Conservation (phyloP, 2,888 invertebrate genomes). For the Neoascia interrupta region DNA sequence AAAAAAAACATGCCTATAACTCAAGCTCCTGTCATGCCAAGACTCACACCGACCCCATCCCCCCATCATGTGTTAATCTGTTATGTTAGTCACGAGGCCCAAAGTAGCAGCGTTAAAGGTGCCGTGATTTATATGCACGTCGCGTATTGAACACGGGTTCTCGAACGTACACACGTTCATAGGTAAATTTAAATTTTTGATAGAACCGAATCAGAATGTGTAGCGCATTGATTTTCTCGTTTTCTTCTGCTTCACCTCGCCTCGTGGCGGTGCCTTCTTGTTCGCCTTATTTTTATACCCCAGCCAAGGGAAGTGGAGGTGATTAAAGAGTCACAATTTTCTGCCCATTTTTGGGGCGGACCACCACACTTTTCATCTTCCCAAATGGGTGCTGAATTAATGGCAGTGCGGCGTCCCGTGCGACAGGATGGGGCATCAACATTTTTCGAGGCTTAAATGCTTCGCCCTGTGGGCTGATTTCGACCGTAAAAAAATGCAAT, state of each 20-base stretch:
- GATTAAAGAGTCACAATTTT: slow-evolving; percentile 49
- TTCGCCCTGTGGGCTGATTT: background rate
- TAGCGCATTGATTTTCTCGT: slow-evolving; percentile 34
- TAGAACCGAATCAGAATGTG: slow-evolving; percentile 40
- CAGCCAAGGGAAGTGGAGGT: slow-evolving; percentile 19
- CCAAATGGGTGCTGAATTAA: too few species aligned
- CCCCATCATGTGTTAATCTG: slow-evolving; percentile 4
- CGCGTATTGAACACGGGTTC: slow-evolving; percentile 57
- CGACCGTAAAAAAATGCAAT: slow-evolving; percentile 23
- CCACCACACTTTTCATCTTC: too few species aligned
- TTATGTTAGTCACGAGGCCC: slow-evolving; percentile 50
- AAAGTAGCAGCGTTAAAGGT: slow-evolving; percentile 19
- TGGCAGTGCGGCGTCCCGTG: too few species aligned
- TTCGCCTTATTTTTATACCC: background rate
- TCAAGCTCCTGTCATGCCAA: too few species aligned
- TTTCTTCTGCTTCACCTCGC: too few species aligned
- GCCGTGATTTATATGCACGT: slow-evolving; percentile 57
- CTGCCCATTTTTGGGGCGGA: too few species aligned
- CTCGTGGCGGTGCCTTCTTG: too few species aligned
- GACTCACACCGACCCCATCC: too few species aligned
- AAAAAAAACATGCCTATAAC: too few species aligned
- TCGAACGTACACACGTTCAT: slow-evolving; percentile 46
- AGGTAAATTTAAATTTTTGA: slow-evolving; percentile 58
- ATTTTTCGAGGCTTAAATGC: too few species aligned
- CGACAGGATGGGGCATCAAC: too few species aligned